Base-by-base conservation (phyloP, 2,113 vertebrate species). In the Scortum barcoo region DNA sequence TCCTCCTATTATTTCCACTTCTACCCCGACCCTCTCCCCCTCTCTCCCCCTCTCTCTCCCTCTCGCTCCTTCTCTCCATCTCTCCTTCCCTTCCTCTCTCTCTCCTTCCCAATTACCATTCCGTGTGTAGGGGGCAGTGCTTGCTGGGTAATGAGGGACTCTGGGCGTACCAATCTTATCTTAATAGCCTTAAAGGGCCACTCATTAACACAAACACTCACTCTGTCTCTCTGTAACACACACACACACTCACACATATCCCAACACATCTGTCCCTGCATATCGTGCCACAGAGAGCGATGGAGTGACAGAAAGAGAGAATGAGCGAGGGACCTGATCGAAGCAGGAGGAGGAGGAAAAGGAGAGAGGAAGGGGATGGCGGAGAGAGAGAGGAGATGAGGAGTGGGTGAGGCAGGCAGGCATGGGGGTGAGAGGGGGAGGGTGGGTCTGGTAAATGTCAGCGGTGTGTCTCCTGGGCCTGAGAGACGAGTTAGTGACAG, bases 91-190 rank as follows among this genome's bases (percentile, higher is more conserved):
- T 17, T 71, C 22, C 51, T 6, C 72, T 30, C 86, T 22, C 80
- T 78, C 80, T 76, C 68, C 83, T 82, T 89, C 92, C 95, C 96
- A 96, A 97, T 96, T 96, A 97, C 92, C 95, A 94, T 95, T 95
- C 94, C 75, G 91, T 87, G 91, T 87, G 94, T 95, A 93, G 93
- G 93, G 93, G 95, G 95, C 93, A 94, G 75, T 86, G 94, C 90
- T 91, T 92, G 89, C 91, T 93, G 92, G 94, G 88, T 95, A 95
- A 96, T 96, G 95, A 96, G 96, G 94, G 95, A 94, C 95, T 96
- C 93, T 94, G 95, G 95, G 94, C 94, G 88, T 95, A 95, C 92
- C 95, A 95, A 93, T 94, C 94, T 96, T 96, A 96, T 96, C 95
- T 96, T 96, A 95, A 96, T 96, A 96, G 94, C 93, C 94, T 94